Conservation (phyloP, 2,888 invertebrate genomes). For the Exephanes ischioxanthus region DNA sequence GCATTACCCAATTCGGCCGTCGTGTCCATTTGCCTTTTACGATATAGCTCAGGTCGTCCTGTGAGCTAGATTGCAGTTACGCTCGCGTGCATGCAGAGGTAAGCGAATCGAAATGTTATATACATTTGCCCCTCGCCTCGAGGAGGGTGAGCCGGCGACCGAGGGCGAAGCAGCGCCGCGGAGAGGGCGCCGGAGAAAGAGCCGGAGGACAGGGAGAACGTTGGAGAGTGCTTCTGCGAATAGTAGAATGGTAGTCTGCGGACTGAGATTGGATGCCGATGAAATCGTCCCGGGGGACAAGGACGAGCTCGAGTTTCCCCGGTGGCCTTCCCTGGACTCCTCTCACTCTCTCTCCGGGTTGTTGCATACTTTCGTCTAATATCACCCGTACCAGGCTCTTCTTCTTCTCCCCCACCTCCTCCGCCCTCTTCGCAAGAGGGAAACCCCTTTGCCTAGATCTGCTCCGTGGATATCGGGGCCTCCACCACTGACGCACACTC, state of each 20-base stretch:
- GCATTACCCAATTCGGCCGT: neutral
- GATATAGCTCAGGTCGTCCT: neutral
- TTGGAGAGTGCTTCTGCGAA: constrained; percentile 21
- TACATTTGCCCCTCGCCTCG: neutral
- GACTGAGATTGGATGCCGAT: constrained; percentile 78
- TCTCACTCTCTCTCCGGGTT: constrained; percentile 57
- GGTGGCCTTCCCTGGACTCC: constrained; percentile 26
- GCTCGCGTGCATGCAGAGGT: constrained; percentile 14
- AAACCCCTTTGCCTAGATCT: neutral
- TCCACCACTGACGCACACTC: constrained; percentile 25
- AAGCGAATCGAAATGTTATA: constrained; percentile 11
- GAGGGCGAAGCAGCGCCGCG: neutral
- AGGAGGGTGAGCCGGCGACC: neutral
- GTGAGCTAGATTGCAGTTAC: neutral
- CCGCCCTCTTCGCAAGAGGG: constrained; percentile 8
- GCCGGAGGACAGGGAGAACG: constrained; percentile 22
- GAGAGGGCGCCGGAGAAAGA: neutral
- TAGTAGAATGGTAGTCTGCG: constrained; percentile 53
- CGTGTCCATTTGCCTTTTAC: neutral
- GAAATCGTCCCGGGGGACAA: constrained; percentile 76
- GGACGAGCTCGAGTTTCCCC: constrained; percentile 43
- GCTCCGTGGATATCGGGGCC: constrained; percentile 36
- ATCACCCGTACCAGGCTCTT: constrained; percentile 52
- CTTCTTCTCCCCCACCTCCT: constrained; percentile 1
- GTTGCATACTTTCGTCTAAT: constrained; percentile 79